These are phyloP conservation scores for Diorhabda sublineata DNA, from an alignment of 1,140 invertebrate species.

Conservation along the genomic window DNA sequence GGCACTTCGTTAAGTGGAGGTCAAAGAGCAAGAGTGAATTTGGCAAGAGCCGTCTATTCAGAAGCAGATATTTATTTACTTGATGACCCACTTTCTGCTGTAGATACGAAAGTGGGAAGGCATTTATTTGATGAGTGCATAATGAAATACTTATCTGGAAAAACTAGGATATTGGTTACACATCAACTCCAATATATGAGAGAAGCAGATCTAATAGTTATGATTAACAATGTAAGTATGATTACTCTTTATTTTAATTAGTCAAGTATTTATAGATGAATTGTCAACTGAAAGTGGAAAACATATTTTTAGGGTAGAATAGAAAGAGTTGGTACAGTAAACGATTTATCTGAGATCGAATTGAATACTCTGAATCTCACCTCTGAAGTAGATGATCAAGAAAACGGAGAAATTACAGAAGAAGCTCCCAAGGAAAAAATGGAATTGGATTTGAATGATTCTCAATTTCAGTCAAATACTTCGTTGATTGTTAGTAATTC, in stretches of 20 bases:
- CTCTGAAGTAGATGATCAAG: slow-evolving; percentile 10
- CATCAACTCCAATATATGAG: slow-evolving; percentile 81
- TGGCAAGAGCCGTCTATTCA: slow-evolving; percentile 77
- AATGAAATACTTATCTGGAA: slow-evolving; percentile 53
- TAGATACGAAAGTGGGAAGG: slow-evolving; percentile 72
- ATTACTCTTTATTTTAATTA: slow-evolving; percentile 5
- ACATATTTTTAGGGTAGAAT: slow-evolving; percentile 44
- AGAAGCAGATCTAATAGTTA: slow-evolving; percentile 69
- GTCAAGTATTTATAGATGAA: not conserved
- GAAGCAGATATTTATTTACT: slow-evolving; percentile 86
- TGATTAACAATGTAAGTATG: slow-evolving; percentile 65
- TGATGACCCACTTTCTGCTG: slow-evolving; percentile 94
- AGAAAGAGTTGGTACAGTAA: slow-evolving; percentile 41
- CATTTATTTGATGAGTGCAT: slow-evolving; percentile 67
- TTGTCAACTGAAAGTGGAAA: not conserved
- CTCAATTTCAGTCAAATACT: no score
- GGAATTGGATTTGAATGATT: no score
- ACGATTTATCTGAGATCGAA: slow-evolving; percentile 40
- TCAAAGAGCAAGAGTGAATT: slow-evolving; percentile 79
- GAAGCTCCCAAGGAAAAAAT: slow-evolving; percentile 5
- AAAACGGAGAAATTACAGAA: not conserved
- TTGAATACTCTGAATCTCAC: slow-evolving; percentile 17
- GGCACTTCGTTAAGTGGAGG: slow-evolving; percentile 82
- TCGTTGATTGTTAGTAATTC: no score
- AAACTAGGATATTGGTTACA: slow-evolving; percentile 73